Evolutionary conservation across 2,888 invertebrate species (phyloP), one percentile per base, ranked within the genome.

Genomic region (Arctia plantaginis): DNA sequence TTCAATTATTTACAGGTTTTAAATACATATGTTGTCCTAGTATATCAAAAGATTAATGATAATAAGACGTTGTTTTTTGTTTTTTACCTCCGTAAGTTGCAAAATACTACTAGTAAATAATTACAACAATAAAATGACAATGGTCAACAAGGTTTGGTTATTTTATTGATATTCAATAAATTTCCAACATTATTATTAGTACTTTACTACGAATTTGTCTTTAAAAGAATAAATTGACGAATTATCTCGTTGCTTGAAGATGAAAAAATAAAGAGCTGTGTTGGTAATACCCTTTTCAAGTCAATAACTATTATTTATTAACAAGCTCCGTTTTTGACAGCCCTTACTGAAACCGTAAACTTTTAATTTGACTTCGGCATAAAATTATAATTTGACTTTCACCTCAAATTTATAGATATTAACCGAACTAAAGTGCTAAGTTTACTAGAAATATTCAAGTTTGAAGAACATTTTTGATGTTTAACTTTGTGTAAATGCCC

Each of bases 351-450:
- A 78, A 76, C 41, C 59, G 23, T 76, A 77, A 80, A 77, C 79
- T 76, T 79, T 84, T 79, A 74, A 79, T 78, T 78, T 69, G 67
- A 64, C 71, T 76, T 80, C 70, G 27, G 67, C 72, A 73, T 79
- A 75, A 85, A 85, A 80, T 85, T 77, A 79, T 85, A 84, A 85
- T 81, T 81, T 67, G 33, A 73, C 77, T 79, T 84, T 79, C 76
- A 77, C 79, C 82, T 77, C 72, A 80, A 77, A 80, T 80, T 83
- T 74, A 77, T 78, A 82, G 77, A 79, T 75, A 68, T 78, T 79
- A 66, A 69, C 65, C 69, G 35, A 85, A 85, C 75, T 85, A 77
- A 79, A 83, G 74, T 81, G 79, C 77, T 72, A 77, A 80, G 76
- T 74, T 67, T 44, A 69, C 71, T 76, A 35, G 33, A 77, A 73